Evolutionary conservation across 1,140 invertebrate species (phyloP).

Genomic region (Euwallacea fornicatus): DNA sequence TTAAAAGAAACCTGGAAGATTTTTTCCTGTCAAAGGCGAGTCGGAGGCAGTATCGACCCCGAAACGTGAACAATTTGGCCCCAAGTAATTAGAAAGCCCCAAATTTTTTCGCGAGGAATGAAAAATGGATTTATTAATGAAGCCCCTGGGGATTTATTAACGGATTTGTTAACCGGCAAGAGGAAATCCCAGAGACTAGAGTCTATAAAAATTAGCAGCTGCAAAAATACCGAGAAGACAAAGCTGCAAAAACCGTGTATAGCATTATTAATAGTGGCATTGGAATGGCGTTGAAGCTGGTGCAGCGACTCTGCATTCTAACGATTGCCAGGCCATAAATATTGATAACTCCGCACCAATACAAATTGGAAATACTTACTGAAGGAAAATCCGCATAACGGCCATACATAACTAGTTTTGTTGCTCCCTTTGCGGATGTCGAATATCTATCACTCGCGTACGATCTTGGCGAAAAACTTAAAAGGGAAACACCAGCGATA

Average conservation of each 20-base stretch:
- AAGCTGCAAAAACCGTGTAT: slow-evolving; percentile 6
- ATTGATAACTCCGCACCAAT: slow-evolving; percentile 25
- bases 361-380: slow-evolving; percentile 26
- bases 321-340: slow-evolving; percentile 18
- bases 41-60: slow-evolving; percentile 41
- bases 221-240: background rate
- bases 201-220: background rate
- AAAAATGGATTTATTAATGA: slow-evolving; percentile 26
- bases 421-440: background rate
- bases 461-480: too few relatives aligned
- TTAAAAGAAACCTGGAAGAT: slow-evolving; percentile 39
- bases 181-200: background rate
- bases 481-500: too few relatives aligned
- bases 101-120: slow-evolving; percentile 8
- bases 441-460: too few relatives aligned
- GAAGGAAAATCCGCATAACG: slow-evolving; percentile 12
- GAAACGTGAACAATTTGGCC: slow-evolving; percentile 38
- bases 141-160: slow-evolving; percentile 5
- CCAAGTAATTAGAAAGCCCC: slow-evolving; percentile 13
- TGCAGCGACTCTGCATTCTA: slow-evolving; percentile 14
- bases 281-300: slow-evolving; percentile 3
- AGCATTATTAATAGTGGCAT: slow-evolving; percentile 4
- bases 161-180: background rate
- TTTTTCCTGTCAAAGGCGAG: slow-evolving; percentile 40
- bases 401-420: slow-evolving; percentile 17